phyloP scores from a whole-genome alignment of 2,113 vertebrate genomes.

The Ceuthmochares aereus region DNA sequence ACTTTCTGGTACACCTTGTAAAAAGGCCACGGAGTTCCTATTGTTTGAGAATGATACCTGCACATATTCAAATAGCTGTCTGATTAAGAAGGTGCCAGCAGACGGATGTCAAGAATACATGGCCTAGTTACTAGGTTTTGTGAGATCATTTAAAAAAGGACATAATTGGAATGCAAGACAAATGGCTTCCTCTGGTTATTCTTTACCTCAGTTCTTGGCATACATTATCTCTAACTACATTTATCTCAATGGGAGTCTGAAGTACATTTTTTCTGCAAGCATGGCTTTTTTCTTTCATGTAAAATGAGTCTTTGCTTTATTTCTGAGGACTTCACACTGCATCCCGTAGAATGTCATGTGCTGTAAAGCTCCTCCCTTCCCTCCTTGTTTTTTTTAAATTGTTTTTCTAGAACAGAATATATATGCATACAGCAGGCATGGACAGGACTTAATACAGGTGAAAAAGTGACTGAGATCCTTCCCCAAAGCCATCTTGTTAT shows the following conservation, averaged over 20 bases:
- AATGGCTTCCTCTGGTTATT: slow-evolving; percentile 33
- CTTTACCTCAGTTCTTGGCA: background rate
- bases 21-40: background rate
- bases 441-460: background rate
- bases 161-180: background rate
- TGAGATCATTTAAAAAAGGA: slow-evolving; percentile 27
- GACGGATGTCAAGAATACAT: background rate
- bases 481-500: background rate
- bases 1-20: background rate
- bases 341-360: background rate
- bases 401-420: background rate
- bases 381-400: background rate
- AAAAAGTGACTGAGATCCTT: background rate
- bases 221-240: slow-evolving; percentile 4
- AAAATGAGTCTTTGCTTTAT: background rate
- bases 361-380: background rate
- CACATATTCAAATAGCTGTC: background rate
- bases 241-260: slow-evolving; percentile 32
- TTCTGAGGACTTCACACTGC: background rate
- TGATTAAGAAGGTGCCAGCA: background rate
- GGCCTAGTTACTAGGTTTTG: background rate
- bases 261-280: background rate
- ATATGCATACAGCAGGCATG: background rate
- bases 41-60: background rate
- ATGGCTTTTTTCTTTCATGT: background rate